phyloP scores from a whole-genome alignment of 92 coral and sea anemone genomes.

The Metridium senile region DNA sequence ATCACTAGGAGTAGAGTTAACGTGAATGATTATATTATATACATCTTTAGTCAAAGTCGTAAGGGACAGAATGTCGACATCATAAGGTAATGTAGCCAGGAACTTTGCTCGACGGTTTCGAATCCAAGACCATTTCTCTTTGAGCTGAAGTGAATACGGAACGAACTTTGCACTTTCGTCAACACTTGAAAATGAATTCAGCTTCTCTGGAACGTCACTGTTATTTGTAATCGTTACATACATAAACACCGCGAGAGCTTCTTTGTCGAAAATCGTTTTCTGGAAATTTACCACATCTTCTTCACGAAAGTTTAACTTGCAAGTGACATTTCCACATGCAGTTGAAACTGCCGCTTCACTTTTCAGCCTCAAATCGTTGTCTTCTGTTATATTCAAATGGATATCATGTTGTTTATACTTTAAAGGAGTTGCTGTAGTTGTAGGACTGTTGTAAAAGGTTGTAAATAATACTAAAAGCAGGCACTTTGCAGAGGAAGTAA shows the following conservation, averaged over 20 bases:
- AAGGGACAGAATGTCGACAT: constrained; percentile 93
- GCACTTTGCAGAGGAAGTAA: not conserved
- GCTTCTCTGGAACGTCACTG: not conserved
- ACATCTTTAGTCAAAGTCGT: constrained; percentile 79
- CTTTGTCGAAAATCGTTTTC: constrained; percentile 16
- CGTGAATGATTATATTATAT: constrained; percentile 34
- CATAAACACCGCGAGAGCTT: constrained; percentile 76
- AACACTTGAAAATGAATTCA: not conserved
- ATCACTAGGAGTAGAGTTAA: constrained; percentile 55
- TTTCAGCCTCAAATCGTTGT: not conserved
- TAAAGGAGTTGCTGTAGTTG: not conserved
- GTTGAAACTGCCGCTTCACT: not conserved
- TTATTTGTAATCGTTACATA: constrained; percentile 56
- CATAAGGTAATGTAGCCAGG: constrained; percentile 92
- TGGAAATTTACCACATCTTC: constrained; percentile 36
- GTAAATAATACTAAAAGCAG: not conserved
- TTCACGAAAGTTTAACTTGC: constrained; percentile 37
- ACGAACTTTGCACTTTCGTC: constrained; percentile 15
- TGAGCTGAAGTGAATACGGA: constrained; percentile 19
- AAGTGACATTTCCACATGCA: constrained; percentile 6
- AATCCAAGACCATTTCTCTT: constrained; percentile 85
- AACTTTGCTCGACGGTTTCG: constrained; percentile 79
- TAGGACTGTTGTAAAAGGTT: not conserved
- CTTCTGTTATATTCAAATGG: not conserved
- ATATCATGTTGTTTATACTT: not conserved